Base-by-base conservation (phyloP, 92 coral and sea anemone genomes). In the Epizoanthus ramosus region DNA sequence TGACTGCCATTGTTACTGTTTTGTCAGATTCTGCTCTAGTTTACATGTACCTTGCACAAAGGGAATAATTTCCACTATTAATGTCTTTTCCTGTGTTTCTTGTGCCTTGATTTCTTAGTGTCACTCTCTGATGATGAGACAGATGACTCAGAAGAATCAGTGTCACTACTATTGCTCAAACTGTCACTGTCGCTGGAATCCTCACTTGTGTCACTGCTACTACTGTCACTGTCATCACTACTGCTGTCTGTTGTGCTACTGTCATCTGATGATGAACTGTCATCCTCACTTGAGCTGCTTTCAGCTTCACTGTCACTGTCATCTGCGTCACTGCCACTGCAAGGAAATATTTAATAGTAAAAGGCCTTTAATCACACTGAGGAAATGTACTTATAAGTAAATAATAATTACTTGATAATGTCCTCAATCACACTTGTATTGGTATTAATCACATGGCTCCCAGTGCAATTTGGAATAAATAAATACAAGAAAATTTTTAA, bases 251-350 rank as follows among this genome's bases (percentile, higher is more conserved):
- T n/a, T 0, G 68, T 8, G 33, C 68, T 75, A 54, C 68, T 75
- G 63, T 75, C 80, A 31, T 75, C 57, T 33, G 80, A 75, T 75
- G 68, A 75, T 75, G 80, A 75, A 37, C 80, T 75, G 23, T 18
- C 22, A 15, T 59, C 80, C 59, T 28, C n/a, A 19, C 72, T 35
- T 10, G 80, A 75, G 68, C 68, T 57, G 56, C 80, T 75, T 17
- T 75, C 68, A 23, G 31, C 80, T 33, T 75, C 80, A 37, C 80
- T 58, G 68, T 58, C 54, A 10, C 80, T 75, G 35, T 75, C 80
- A 58, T 75, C 80, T n/a, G 80, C 80, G 16, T 75, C 80, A 75
- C 80, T 75, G 68, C 68, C 68, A 37, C 80, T 75, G 68, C 53
- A 58, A 75, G 60, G 39, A 10, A 53, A 37, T 7, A 17, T n/a